A percentile compares a stretch with the other conserved stretches of the same genome.
These are phyloP conservation scores for Mycalesis mineus DNA, from an alignment of 2,888 invertebrate species.

Conservation along the genomic window DNA sequence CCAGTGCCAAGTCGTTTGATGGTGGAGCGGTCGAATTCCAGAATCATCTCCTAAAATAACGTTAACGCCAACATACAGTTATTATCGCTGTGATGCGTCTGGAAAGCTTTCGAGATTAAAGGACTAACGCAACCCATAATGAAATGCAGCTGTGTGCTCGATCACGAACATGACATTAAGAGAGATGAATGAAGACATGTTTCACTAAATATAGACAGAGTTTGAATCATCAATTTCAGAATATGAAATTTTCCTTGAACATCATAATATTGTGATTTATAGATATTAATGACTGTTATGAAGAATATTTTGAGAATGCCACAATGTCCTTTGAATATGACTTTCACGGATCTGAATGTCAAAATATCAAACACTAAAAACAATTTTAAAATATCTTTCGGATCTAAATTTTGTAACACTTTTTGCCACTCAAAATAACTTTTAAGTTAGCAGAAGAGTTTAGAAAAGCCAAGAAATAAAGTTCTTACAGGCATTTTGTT, in stretches of 20 bases:
- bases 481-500: conserved; percentile 65
- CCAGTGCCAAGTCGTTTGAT: conserved; percentile 75
- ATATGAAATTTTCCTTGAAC: background rate
- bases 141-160: conserved; percentile 34
- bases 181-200: background rate
- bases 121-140: conserved; percentile 27
- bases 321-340: background rate
- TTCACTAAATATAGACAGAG: conserved; percentile 1
- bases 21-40: conserved; percentile 57
- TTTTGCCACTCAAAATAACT: background rate
- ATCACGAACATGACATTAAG: conserved; percentile 14
- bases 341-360: background rate
- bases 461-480: background rate
- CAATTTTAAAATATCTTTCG: background rate
- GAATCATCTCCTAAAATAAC: conserved; percentile 73
- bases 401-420: background rate
- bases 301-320: background rate
- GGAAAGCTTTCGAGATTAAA: conserved; percentile 47
- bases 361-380: background rate
- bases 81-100: conserved; percentile 46
- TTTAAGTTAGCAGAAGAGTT: background rate
- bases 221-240: background rate
- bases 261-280: background rate
- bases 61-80: conserved; percentile 52
- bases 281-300: background rate